phyloP scores from a whole-genome alignment of 2,113 vertebrate species.

The Xenopus laevis region DNA sequence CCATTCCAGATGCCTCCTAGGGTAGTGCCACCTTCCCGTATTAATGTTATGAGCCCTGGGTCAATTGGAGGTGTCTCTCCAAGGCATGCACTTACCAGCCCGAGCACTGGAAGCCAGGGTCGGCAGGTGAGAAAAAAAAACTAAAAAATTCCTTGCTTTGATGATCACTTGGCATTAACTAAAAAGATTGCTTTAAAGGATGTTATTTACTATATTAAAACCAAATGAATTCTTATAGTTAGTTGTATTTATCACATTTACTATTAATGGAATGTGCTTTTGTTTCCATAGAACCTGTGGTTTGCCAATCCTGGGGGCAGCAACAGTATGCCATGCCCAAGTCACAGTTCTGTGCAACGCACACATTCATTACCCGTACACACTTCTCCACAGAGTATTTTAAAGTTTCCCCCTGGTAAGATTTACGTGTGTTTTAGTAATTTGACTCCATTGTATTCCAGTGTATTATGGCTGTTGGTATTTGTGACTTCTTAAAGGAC shows the following conservation, averaged over 20 bases:
- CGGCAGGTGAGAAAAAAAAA: slow-evolving; percentile 71
- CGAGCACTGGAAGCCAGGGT: slow-evolving; percentile 75
- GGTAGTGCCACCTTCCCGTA: slow-evolving; percentile 74
- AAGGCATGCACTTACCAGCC: slow-evolving; percentile 79
- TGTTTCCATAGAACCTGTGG: slow-evolving; percentile 75
- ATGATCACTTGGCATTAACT: too few relatives aligned
- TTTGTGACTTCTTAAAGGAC: too few relatives aligned
- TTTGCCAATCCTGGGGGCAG: slow-evolving; percentile 91
- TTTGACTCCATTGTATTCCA: too few relatives aligned
- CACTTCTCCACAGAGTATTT: slow-evolving; percentile 89
- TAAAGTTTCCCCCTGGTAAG: slow-evolving; percentile 89
- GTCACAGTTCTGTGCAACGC: slow-evolving; percentile 88
- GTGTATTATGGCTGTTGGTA: too few relatives aligned
- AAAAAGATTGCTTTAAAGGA: too few relatives aligned
- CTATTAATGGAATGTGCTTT: too few relatives aligned
- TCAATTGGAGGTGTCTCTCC: slow-evolving; percentile 79
- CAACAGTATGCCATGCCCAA: slow-evolving; percentile 93
- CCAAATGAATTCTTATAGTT: too few relatives aligned
- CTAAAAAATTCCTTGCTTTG: too few relatives aligned
- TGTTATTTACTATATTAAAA: too few relatives aligned
- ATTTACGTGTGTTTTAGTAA: background rate
- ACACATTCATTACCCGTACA: slow-evolving; percentile 93
- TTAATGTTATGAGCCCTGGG: slow-evolving; percentile 77
- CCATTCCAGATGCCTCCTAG: slow-evolving; percentile 83
- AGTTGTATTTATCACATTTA: too few relatives aligned